phyloP scores from a whole-genome alignment of 2,797 vertebrate genomes.

The Amblyopsis hoosieri region DNA sequence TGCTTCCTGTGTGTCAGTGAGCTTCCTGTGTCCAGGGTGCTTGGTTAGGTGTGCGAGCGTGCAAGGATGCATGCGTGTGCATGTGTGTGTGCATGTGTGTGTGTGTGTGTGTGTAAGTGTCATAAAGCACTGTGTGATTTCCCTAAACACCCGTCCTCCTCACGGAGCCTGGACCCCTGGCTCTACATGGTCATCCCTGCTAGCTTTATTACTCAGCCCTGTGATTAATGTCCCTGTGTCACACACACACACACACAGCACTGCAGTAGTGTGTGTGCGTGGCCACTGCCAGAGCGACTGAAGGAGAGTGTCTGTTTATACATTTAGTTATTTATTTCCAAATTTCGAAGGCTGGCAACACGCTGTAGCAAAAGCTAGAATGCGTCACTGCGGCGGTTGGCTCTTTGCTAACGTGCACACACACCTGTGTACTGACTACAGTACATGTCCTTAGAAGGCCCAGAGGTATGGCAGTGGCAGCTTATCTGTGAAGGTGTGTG shows the following conservation, averaged over 20 bases:
- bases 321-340: background rate
- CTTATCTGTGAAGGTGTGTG: constrained; percentile 25
- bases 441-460: constrained; percentile 7
- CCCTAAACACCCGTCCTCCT: constrained; percentile 72
- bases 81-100: constrained; percentile 30
- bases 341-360: constrained; percentile 16
- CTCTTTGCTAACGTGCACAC: constrained; percentile 24
- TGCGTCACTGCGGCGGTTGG: constrained; percentile 10
- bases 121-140: constrained; percentile 72
- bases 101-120: constrained; percentile 49
- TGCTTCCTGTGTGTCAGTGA: too few relatives aligned
- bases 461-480: constrained; percentile 16
- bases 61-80: background rate
- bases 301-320: background rate
- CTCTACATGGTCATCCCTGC: constrained; percentile 66
- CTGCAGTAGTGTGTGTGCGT: constrained; percentile 14
- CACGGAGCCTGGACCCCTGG: constrained; percentile 59
- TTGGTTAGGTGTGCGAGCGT: too few relatives aligned
- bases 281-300: background rate
- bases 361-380: constrained; percentile 3
- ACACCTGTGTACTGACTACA: constrained; percentile 30
- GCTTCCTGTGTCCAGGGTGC: too few relatives aligned
- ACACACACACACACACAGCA: constrained; percentile 14
- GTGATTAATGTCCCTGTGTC: constrained; percentile 78
- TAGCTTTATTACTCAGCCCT: constrained; percentile 70